Percentiles rank a stretch among this genome's conserved stretches.
phyloP scores from a whole-genome alignment of 1,140 invertebrate genomes.

The Apis laboriosa region DNA sequence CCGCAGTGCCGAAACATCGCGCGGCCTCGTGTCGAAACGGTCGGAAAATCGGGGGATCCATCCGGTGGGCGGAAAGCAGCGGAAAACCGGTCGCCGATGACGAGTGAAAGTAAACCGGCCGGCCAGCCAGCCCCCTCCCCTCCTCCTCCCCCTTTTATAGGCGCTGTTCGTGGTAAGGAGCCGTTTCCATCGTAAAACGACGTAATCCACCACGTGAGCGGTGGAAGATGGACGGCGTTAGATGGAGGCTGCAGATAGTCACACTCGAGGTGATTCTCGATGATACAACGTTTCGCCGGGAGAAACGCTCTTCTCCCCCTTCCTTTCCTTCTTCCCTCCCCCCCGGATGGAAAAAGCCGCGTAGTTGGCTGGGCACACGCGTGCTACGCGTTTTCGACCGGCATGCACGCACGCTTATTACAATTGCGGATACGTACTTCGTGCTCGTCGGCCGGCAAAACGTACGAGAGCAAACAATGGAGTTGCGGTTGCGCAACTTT shows the following conservation, averaged over 20 bases:
- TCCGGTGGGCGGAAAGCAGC: conserved; percentile 56
- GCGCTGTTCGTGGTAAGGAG: conserved; percentile 75
- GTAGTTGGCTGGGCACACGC: conserved; percentile 13
- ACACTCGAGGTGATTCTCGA: conserved; percentile 68
- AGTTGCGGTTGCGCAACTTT: conserved; percentile 63
- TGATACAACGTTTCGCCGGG: conserved; percentile 68
- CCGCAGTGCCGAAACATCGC: conserved; percentile 6
- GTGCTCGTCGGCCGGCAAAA: conserved; percentile 77
- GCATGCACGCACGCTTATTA: conserved; percentile 66
- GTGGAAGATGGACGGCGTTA: conserved; percentile 58
- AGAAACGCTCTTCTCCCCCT: neutral
- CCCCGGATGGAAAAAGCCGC: no score
- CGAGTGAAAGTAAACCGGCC: conserved; percentile 74
- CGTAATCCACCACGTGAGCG: conserved; percentile 51
- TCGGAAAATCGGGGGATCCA: conserved; percentile 56
- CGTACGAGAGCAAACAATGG: conserved; percentile 70
- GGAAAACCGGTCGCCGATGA: conserved; percentile 75
- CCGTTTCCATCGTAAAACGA: conserved; percentile 56
- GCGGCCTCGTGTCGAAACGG: conserved; percentile 50
- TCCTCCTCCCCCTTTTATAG: conserved; percentile 32
- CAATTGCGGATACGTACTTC: conserved; percentile 73
- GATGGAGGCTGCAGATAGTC: conserved; percentile 74
- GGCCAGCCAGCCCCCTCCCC: conserved; percentile 21
- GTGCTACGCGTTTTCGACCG: conserved; percentile 58
- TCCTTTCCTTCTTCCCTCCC: neutral